phyloP scores from a whole-genome alignment of 2,888 invertebrate species.

The Sinotaia quadrata region DNA sequence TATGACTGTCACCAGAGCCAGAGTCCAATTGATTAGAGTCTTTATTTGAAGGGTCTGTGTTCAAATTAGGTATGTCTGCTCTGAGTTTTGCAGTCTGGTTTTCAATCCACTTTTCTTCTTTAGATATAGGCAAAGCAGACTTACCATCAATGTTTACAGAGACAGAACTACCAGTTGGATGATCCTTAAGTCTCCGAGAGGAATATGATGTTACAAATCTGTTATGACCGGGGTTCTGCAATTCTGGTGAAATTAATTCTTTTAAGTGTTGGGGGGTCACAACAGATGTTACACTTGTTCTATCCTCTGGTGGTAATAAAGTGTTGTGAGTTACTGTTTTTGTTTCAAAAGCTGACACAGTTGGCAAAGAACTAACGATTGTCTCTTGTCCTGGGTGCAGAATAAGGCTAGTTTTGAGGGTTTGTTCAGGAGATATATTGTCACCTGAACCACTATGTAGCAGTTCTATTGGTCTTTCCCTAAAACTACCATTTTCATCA shows the following conservation, averaged over 20 bases:
- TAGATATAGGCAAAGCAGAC: too few relatives aligned
- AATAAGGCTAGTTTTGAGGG: too few relatives aligned
- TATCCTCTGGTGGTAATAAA: neutral
- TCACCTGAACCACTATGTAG: too few relatives aligned
- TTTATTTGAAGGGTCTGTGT: conserved; percentile 11
- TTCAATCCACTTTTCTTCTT: neutral
- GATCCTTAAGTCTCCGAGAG: conserved; percentile 18
- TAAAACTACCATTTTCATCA: too few relatives aligned
- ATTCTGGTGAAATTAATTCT: conserved; percentile 6
- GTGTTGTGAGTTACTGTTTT: neutral
- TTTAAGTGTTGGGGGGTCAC: neutral
- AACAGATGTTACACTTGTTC: neutral
- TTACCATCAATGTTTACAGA: too few relatives aligned
- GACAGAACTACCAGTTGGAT: conserved; percentile 1
- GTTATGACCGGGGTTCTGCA: conserved; percentile 11
- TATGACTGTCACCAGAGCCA: neutral
- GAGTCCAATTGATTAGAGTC: neutral
- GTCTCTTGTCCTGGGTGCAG: too few relatives aligned
- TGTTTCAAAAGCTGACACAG: too few relatives aligned
- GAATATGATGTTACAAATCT: conserved; percentile 16
- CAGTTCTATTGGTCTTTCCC: too few relatives aligned
- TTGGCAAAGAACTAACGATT: too few relatives aligned
- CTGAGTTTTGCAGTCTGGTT: conserved; percentile 5
- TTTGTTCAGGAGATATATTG: too few relatives aligned
- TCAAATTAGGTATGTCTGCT: neutral